Base-by-base conservation (phyloP, 1,140 invertebrate genomes). In the Ephestia elutella region DNA sequence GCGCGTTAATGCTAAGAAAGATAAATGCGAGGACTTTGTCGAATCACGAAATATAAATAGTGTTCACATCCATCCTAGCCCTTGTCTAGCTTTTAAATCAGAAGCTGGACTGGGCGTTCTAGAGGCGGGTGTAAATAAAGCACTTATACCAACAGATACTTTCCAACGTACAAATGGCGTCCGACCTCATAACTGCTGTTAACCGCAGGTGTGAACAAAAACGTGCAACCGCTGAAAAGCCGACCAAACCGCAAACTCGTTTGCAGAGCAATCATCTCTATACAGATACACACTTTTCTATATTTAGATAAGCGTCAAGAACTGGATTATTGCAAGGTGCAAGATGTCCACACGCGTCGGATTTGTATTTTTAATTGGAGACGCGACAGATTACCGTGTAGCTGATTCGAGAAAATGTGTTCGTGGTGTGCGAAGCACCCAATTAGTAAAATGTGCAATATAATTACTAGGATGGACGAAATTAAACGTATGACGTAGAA, bases 1-100 rank as follows among this genome's bases (percentile, higher is more conserved):
- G 68, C 75, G 73, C 77, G 71, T 73, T 83, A 79, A 86, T 78
- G 78, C 71, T 71, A 67, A 68, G 71, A 80, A 80, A 81, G 81
- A 86, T 82, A 81, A 86, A 86, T 84, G 80, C 68, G 68, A 65
- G 59, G 63, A 66, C 70, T 75, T 71, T 71, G 74, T 61, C 50
- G 49, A 57, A 53, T 44, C 50, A 65, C 59, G 63, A 79, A 74
- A 75, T 70, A 70, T 71, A 73, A 72, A 44, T 17, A 44, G 7
- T 44, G 15, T 15, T 59, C 51, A 51, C 63, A 55, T 68, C 60
- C 62, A 64, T 73, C 57, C n/a, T 44, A 15, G 4, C 11, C 30
- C 21, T 25, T 25, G 21, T 25, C 21, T 25, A 25, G 30, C 30
- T 70, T 64, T 70, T 38, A 60, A 57, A 51, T 58, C 62, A 67